A percentile compares a stretch with the other conserved stretches of the same genome.
Conservation (phyloP, 1,140 invertebrate species). For the Harlomillsia oculata region DNA sequence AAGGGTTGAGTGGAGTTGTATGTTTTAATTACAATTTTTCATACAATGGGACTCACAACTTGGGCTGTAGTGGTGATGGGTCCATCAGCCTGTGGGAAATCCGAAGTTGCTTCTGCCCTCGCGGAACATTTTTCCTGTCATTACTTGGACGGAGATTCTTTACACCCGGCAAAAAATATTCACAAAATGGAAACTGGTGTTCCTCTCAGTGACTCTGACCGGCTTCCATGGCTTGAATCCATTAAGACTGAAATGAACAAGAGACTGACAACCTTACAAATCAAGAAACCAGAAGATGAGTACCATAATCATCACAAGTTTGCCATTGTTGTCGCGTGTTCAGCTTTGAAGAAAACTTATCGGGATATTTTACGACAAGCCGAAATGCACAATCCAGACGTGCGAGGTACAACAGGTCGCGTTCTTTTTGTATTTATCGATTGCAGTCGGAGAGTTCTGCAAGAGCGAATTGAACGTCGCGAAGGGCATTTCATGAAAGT, state of each 20-base stretch:
- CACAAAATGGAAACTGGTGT: constrained; percentile 24
- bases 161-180: constrained; percentile 16
- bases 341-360: constrained; percentile 15
- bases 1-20: no score
- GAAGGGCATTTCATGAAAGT: constrained; percentile 23
- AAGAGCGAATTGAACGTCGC: constrained; percentile 5
- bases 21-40: not conserved
- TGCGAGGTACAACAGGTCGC: not conserved
- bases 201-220: constrained; percentile 22
- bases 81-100: constrained; percentile 24
- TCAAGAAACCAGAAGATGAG: not conserved
- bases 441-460: constrained; percentile 8
- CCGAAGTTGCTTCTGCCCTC: constrained; percentile 13
- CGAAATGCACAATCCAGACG: not conserved
- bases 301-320: not conserved
- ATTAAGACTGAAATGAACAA: constrained; percentile 7
- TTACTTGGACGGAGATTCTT: constrained; percentile 17
- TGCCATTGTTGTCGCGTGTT: constrained; percentile 6
- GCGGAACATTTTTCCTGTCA: constrained; percentile 2
- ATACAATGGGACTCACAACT: not conserved
- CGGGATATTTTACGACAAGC: constrained; percentile 10
- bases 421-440: constrained; percentile 16
- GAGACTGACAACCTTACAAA: not conserved
- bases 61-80: constrained; percentile 8
- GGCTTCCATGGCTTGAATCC: constrained; percentile 11